Conservation (phyloP, 2,888 invertebrate species). For the Drosophila tanythrix region DNA sequence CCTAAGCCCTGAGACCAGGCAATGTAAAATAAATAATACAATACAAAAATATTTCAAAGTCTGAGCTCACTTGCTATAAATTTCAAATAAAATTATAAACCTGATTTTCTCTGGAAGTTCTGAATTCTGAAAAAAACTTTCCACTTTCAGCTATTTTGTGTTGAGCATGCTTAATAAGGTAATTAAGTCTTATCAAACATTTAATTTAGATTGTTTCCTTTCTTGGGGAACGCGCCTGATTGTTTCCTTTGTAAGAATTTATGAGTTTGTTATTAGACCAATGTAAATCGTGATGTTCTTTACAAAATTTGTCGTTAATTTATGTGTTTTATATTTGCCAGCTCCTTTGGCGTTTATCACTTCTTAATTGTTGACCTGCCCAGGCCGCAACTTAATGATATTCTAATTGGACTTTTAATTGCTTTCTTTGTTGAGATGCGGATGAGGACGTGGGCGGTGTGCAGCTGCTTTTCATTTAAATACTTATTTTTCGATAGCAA, state of each 20-base stretch:
- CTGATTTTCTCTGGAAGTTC: neutral
- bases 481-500: conserved; percentile 44
- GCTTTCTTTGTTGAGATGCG: conserved; percentile 48
- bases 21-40: neutral
- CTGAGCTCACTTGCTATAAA: neutral
- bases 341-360: conserved; percentile 55
- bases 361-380: conserved; percentile 51
- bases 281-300: conserved; percentile 19
- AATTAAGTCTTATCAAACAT: neutral
- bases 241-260: conserved; percentile 4
- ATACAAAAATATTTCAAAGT: neutral
- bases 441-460: neutral
- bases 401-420: conserved; percentile 75
- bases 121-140: neutral
- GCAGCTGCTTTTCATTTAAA: conserved; percentile 43
- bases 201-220: conserved; percentile 15
- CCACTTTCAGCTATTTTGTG: neutral
- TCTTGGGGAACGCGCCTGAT: neutral
- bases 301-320: conserved; percentile 40
- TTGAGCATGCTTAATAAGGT: neutral
- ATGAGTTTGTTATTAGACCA: conserved; percentile 21
- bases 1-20: neutral
- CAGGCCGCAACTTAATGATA: conserved; percentile 51
- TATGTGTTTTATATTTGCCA: conserved; percentile 33
- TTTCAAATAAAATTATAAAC: neutral